Conservation (phyloP, 2,113 vertebrate genomes). For the Hippopotamus amphibius region DNA sequence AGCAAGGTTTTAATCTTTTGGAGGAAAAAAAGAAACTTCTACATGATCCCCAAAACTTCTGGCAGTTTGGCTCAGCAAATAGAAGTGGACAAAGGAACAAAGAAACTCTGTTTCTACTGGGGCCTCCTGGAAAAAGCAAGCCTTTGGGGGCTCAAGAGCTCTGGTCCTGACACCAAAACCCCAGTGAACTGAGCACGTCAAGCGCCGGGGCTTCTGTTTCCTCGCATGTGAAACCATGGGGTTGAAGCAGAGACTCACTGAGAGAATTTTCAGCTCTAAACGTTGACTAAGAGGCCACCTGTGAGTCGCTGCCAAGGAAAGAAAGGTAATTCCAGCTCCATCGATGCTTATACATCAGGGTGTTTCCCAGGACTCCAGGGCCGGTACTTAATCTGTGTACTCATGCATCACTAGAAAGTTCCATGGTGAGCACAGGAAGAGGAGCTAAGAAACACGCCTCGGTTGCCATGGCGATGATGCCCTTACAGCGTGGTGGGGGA, state of each 20-base stretch:
- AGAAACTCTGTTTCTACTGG: rapidly evolving
- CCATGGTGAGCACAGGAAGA: neutral
- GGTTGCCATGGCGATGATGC: rapidly evolving
- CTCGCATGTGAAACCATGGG: rapidly evolving
- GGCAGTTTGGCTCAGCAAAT: neutral
- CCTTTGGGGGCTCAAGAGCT: rapidly evolving
- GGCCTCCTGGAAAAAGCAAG: neutral
- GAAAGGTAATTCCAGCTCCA: neutral
- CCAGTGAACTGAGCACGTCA: neutral
- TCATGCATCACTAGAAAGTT: rapidly evolving
- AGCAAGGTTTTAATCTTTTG: neutral
- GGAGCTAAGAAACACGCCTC: rapidly evolving
- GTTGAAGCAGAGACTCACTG: rapidly evolving
- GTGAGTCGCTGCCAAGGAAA: no score
- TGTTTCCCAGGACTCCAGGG: neutral
- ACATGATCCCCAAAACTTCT: no score
- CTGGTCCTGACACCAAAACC: neutral
- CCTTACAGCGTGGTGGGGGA: rapidly evolving
- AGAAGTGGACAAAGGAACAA: rapidly evolving
- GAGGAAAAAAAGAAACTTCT: no score
- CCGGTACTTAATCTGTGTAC: no score
- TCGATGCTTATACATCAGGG: neutral
- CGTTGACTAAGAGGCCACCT: neutral
- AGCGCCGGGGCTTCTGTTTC: neutral
- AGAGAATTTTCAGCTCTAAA: no score